Conservation (phyloP, 30 jellyfish, hydroid and myxozoan genomes). For the Aurelia aurita complex sp. Pacific region DNA sequence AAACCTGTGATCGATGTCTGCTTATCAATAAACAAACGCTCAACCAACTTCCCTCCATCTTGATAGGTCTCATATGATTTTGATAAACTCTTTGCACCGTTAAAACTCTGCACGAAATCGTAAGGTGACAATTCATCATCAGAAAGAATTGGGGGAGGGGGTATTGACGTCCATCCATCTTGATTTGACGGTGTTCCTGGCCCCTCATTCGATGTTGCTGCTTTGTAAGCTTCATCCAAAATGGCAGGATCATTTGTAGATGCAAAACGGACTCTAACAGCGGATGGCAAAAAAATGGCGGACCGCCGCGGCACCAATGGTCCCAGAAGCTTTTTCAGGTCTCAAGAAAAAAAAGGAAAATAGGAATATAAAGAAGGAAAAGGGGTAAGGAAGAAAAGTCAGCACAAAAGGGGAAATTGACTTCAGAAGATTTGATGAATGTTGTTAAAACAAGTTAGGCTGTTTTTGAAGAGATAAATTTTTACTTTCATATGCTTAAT, state of each 20-base stretch:
- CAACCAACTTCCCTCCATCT: slow-evolving; percentile 49
- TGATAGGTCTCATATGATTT: slow-evolving; percentile 26
- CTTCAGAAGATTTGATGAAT: no score
- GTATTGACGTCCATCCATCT: slow-evolving; percentile 71
- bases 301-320: no score
- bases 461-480: no score
- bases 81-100: slow-evolving; percentile 7
- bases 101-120: slow-evolving; percentile 40
- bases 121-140: slow-evolving; percentile 18
- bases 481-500: no score
- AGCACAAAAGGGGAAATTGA: no score
- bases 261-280: slow-evolving; percentile 64
- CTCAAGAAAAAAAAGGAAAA: no score
- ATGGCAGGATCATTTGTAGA: slow-evolving; percentile 43
- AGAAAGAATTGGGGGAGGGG: slow-evolving; percentile 60
- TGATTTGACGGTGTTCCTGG: slow-evolving; percentile 28
- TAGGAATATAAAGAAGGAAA: no score
- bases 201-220: slow-evolving; percentile 19
- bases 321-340: no score
- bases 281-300: slow-evolving; percentile 24
- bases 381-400: no score
- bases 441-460: no score
- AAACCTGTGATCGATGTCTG: slow-evolving; percentile 53
- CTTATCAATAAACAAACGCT: slow-evolving; percentile 42
- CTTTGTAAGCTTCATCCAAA: slow-evolving; percentile 60